Conservation (phyloP, 1,140 invertebrate species). For the Parapsyche elsis region DNA sequence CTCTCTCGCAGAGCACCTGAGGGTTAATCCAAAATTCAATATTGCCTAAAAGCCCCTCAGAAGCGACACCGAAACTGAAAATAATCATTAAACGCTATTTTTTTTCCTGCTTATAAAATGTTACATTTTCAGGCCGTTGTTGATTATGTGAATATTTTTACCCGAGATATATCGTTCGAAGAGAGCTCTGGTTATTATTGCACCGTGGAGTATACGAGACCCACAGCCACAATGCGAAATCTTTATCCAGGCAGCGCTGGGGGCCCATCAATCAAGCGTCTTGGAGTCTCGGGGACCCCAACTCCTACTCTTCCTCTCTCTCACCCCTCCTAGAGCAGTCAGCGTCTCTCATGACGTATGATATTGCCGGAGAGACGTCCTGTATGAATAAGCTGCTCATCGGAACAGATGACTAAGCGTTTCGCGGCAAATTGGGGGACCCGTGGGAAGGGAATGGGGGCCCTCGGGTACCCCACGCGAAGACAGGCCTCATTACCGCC, state of each 20-base stretch:
- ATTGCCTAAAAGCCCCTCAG: background rate
- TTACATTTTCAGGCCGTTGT: no score
- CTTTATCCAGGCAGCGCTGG: background rate
- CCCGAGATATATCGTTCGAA: background rate
- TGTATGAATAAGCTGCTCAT: slow-evolving; percentile 25
- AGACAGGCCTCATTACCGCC: background rate
- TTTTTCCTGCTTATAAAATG: background rate
- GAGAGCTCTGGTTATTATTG: background rate
- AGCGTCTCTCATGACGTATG: background rate
- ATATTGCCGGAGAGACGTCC: background rate
- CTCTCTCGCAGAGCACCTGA: slow-evolving; percentile 12
- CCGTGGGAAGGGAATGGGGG: background rate
- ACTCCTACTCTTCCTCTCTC: no score
- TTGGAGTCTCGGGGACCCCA: no score
- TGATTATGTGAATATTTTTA: background rate
- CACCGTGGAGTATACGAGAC: background rate
- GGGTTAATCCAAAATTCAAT: slow-evolving; percentile 9
- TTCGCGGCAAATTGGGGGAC: slow-evolving; percentile 25
- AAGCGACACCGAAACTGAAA: background rate
- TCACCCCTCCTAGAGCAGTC: no score
- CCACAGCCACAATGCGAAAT: background rate
- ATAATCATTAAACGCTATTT: no score
- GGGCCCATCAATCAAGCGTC: slow-evolving; percentile 6
- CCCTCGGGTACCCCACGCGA: background rate
- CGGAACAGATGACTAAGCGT: slow-evolving; percentile 34